Evolutionary conservation across 2,113 vertebrate species (phyloP).

Genomic region (Stegastes partitus): DNA sequence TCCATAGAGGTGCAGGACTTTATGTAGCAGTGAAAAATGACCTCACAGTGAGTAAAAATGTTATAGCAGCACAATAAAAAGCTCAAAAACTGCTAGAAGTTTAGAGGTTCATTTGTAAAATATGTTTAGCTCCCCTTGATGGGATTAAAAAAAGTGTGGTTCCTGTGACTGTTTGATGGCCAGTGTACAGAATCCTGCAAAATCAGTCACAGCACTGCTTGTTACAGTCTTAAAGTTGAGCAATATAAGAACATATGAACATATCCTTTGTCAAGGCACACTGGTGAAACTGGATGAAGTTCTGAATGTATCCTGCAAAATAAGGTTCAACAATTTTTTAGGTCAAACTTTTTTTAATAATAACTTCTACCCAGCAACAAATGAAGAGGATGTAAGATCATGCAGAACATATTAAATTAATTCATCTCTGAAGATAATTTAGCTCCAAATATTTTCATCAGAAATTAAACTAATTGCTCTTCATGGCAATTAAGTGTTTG

Average conservation of each 20-base stretch:
- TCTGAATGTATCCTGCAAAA: too few species aligned
- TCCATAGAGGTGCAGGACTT: too few species aligned
- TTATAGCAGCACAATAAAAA: too few species aligned
- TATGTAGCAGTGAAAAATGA: too few species aligned
- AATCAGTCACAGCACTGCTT: constrained; percentile 66
- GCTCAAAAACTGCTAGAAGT: too few species aligned
- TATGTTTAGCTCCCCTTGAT: not conserved
- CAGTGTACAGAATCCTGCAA: constrained; percentile 42
- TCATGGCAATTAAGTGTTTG: not conserved
- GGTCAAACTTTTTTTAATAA: too few species aligned
- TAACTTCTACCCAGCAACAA: not conserved
- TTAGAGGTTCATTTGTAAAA: not conserved
- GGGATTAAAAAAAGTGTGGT: not conserved
- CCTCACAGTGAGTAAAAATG: too few species aligned
- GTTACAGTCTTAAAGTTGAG: not conserved
- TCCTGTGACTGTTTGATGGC: not conserved
- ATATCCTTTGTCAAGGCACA: not conserved
- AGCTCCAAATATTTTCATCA: not conserved
- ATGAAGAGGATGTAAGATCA: not conserved
- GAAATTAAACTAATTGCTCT: constrained; percentile 1
- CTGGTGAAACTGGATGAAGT: not conserved
- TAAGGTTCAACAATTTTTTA: too few species aligned
- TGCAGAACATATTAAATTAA: not conserved
- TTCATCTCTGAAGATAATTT: constrained; percentile 6
- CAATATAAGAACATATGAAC: not conserved